A percentile compares a stretch with the other conserved stretches of the same genome.
Conservation (phyloP, 2,797 vertebrate genomes). For the Coreius guichenoti region DNA sequence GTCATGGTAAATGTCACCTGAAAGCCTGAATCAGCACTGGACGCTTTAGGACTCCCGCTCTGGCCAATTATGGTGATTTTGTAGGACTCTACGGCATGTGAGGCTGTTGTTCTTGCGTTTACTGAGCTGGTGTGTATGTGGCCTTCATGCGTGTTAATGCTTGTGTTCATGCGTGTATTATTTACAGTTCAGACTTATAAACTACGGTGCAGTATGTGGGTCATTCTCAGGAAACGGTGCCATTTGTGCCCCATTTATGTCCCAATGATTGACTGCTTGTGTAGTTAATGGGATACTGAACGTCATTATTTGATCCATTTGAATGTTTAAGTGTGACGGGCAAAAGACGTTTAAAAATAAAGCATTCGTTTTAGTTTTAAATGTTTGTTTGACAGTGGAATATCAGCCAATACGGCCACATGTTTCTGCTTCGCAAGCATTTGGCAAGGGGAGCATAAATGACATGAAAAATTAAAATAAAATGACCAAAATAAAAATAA, state of each 20-base stretch:
- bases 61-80: conserved; percentile 73
- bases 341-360: neutral
- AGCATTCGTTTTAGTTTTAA: neutral
- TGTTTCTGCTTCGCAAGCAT: neutral
- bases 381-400: neutral
- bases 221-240: neutral
- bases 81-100: conserved; percentile 45
- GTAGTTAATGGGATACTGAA: neutral
- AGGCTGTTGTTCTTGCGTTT: neutral
- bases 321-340: neutral
- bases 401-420: neutral
- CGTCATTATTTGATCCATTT: neutral
- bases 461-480: neutral
- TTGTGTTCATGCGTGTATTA: neutral
- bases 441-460: neutral
- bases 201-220: neutral
- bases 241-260: neutral
- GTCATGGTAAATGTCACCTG: conserved; percentile 74
- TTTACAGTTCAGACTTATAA: neutral
- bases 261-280: neutral
- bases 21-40: conserved; percentile 72
- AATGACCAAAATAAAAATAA: too few relatives aligned
- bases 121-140: neutral
- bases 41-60: conserved; percentile 64
- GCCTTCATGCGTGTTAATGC: neutral